Conservation (phyloP, 2,113 vertebrate species). For the Zootoca vivipara region DNA sequence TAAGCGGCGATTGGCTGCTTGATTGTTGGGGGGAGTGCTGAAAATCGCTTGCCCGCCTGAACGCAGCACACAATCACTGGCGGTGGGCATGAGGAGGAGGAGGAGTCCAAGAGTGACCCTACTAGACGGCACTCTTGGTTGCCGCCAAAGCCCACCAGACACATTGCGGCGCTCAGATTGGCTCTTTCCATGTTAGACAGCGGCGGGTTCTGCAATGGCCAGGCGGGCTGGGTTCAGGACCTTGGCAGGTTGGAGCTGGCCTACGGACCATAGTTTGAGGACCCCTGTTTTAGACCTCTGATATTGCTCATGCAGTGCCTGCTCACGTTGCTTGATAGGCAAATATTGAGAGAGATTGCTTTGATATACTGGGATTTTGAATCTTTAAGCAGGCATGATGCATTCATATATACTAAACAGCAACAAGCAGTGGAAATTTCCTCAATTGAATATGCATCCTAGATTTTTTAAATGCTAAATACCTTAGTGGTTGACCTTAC, state of each 20-base stretch:
- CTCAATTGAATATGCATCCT: neutral
- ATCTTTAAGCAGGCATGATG: neutral
- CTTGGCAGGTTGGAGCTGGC: no score
- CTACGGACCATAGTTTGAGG: no score
- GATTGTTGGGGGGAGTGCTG: neutral
- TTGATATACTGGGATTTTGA: neutral
- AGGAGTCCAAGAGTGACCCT: neutral
- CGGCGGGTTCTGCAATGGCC: neutral
- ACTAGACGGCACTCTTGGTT: neutral
- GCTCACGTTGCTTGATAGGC: neutral
- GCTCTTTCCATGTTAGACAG: neutral
- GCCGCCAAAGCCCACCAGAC: constrained; percentile 7
- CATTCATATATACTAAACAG: neutral
- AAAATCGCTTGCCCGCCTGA: neutral
- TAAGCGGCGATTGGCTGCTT: no score
- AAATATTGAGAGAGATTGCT: neutral
- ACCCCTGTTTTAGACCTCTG: neutral
- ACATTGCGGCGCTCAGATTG: constrained; percentile 30
- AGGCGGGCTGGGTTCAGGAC: no score
- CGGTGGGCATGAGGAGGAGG: neutral
- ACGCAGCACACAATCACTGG: neutral
- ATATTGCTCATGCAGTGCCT: neutral
- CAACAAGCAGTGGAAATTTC: neutral
- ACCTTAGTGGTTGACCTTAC: no score
- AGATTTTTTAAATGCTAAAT: neutral